phyloP scores from a whole-genome alignment of 2,888 invertebrate species.

The Andrena flavipes region DNA sequence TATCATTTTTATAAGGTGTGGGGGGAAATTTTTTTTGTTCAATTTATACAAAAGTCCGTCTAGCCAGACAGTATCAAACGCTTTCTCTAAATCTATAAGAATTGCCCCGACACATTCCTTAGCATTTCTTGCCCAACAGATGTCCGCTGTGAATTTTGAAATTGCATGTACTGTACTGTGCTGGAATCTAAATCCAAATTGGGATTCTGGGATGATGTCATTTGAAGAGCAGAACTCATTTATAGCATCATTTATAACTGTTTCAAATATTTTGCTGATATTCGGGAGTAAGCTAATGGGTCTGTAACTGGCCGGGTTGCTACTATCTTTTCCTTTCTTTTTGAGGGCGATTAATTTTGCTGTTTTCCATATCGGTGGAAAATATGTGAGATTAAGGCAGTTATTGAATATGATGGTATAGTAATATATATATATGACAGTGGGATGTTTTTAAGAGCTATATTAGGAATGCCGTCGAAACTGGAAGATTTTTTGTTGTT shows the following conservation, averaged over 20 bases:
- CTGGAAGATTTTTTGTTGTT: constrained; percentile 31
- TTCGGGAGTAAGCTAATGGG: constrained; percentile 63
- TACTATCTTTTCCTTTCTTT: constrained; percentile 7
- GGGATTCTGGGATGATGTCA: constrained; percentile 60
- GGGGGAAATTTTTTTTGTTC: background rate
- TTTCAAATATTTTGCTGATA: constrained; percentile 71
- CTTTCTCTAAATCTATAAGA: constrained; percentile 16
- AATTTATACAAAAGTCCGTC: constrained; percentile 41
- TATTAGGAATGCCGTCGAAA: constrained; percentile 6
- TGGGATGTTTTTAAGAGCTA: constrained; percentile 9
- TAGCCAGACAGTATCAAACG: constrained; percentile 32
- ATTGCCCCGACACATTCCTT: constrained; percentile 42
- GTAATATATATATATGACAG: background rate
- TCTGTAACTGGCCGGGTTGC: background rate
- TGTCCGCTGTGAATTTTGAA: constrained; percentile 36
- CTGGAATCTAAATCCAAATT: constrained; percentile 61
- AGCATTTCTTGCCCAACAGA: constrained; percentile 45
- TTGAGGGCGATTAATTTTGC: constrained; percentile 8
- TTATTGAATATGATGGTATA: constrained; percentile 30
- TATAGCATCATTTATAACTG: constrained; percentile 49
- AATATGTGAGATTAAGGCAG: constrained; percentile 19
- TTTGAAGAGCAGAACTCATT: constrained; percentile 30
- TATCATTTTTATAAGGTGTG: constrained; percentile 12
- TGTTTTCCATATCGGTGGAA: constrained; percentile 17
- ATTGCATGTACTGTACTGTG: constrained; percentile 1